Percentiles rank a stretch among this genome's conserved stretches.
Evolutionary conservation across 2,797 vertebrate genomes (phyloP).

Genomic region (Poeciliopsis gracilis): DNA sequence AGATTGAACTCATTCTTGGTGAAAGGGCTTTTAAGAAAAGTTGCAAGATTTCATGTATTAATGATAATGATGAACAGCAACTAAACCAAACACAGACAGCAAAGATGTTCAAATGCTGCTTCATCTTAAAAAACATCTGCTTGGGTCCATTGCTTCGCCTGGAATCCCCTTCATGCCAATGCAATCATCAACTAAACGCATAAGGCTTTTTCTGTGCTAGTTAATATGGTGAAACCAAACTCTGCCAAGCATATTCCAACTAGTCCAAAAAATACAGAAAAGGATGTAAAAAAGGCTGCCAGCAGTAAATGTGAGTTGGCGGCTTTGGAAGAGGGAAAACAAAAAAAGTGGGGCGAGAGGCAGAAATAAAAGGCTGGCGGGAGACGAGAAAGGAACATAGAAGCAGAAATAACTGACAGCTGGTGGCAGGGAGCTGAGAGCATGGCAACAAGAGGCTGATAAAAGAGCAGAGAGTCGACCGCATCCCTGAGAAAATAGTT

Average conservation of each 20-base stretch:
- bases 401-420: conserved; percentile 29
- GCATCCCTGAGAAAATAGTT: not conserved
- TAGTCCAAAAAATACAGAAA: not conserved
- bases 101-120: not conserved
- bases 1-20: not conserved
- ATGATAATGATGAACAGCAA: not conserved
- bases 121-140: not conserved
- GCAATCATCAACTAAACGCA: not conserved
- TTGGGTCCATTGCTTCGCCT: not conserved
- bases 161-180: not conserved
- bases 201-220: not conserved
- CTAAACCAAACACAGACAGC: not conserved
- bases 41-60: not conserved
- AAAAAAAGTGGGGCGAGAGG: conserved; percentile 18
- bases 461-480: conserved; percentile 18
- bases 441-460: conserved; percentile 10
- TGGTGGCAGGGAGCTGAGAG: conserved; percentile 22
- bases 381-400: conserved; percentile 5
- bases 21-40: no score
- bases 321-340: conserved; percentile 13
- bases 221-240: not conserved
- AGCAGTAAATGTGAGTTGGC: not conserved
- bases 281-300: not conserved
- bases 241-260: not conserved
- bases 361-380: conserved; percentile 17